Base-by-base conservation (phyloP, 2,888 invertebrate genomes). In the Drosophila pegasa region DNA sequence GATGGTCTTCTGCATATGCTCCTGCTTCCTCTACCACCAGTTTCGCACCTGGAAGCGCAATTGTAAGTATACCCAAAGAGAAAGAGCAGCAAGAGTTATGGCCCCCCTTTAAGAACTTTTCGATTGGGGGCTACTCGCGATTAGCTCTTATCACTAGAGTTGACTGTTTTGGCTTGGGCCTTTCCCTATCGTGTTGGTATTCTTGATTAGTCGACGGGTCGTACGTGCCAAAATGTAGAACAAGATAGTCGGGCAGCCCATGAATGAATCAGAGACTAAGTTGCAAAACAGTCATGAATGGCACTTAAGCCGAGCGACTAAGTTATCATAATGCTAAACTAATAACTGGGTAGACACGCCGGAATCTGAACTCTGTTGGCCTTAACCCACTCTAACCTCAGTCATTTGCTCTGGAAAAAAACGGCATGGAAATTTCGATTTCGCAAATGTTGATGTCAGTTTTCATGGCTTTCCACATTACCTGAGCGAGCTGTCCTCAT, bases 31-130 rank as follows among this genome's bases (percentile, higher is more conserved):
- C 41, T 94, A 94, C 87, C 94, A 94, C 90, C 94, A 94, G 84
- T 94, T 94, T 89, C 93, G 94, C 75, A 93, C 94, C 75, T 95
- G 94, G 94, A 94, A 94, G 89, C 92, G 93, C 75, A 93, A 93
- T 90, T 94, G 94, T 94, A 90, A 93, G 94, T 92, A 88, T 25
- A n/a, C n/a, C 33, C 0, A 43, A 0, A 8, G n/a, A 4, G 4
- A 14, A 40, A 25, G 25, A 25, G 29, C 2, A 29, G 6, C 1
- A 31, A 27, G 31, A 31, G 38, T 31, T 50, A 29, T 22, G 22
- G n/a, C 3, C 3, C 27, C 38, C 10, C 18, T 18, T 12, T 7
- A 2, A 7, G n/a, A 40, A 7, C 31, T 16, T 7, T 33, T 33
- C 22, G 40, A 38, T 40, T 31, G 18, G 10, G 3, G 16, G 6